These are phyloP conservation scores for Camponotus pennsylvanicus DNA, from an alignment of 1,140 invertebrate genomes.

Conservation along the genomic window DNA sequence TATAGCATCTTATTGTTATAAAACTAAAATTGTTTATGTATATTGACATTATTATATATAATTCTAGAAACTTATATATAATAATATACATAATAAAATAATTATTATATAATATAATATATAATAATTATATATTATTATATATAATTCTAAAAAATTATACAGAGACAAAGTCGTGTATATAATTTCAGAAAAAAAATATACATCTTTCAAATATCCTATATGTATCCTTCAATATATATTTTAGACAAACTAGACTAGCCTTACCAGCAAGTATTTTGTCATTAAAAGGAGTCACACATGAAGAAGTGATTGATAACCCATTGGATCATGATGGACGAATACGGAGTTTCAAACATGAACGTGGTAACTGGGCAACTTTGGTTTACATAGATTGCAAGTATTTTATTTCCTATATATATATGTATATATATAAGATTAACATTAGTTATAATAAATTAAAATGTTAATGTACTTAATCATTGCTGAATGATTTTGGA, in stretches of 20 bases:
- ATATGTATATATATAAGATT: not conserved
- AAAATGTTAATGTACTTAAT: not conserved
- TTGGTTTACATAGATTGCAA: constrained; percentile 89
- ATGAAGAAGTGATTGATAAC: constrained; percentile 86
- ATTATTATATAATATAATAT: too few species aligned
- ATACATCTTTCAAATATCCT: not conserved
- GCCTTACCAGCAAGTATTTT: constrained; percentile 80
- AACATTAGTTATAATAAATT: not conserved
- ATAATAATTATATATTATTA: not conserved
- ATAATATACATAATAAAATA: not conserved
- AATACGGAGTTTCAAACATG: constrained; percentile 91
- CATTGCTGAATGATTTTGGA: not conserved
- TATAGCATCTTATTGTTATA: not conserved
- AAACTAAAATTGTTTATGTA: not conserved
- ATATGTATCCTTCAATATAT: constrained; percentile 11
- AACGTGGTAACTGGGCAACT: constrained; percentile 93
- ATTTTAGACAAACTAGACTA: constrained; percentile 72
- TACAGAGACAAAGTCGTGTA: not conserved
- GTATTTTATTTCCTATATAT: not conserved
- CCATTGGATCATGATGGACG: constrained; percentile 89
- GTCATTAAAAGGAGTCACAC: constrained; percentile 77
- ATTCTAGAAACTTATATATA: too few species aligned
- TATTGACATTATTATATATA: not conserved
- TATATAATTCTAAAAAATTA: not conserved
- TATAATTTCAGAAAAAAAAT: not conserved